Percentiles rank a stretch among this genome's conserved stretches.
phyloP scores from a whole-genome alignment of 2,888 invertebrate species.

The Tetragonula carbonaria region DNA sequence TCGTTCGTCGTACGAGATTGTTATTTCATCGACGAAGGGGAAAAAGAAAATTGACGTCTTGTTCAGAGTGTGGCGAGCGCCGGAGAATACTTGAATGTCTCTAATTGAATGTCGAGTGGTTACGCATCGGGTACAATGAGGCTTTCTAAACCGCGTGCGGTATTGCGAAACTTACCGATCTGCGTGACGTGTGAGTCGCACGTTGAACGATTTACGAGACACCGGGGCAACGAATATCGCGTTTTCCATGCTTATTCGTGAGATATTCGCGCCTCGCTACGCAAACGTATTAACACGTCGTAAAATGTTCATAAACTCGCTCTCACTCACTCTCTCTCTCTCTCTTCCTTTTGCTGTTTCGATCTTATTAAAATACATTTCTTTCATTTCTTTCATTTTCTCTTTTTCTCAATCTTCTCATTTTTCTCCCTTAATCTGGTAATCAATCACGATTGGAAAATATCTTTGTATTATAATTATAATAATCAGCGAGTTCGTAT shows the following conservation, averaged over 20 bases:
- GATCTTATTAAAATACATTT: background rate
- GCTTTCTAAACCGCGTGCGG: background rate
- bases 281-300: background rate
- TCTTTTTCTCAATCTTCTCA: too few species aligned
- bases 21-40: background rate
- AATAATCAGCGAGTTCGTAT: too few species aligned
- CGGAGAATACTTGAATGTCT: conserved; percentile 6
- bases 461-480: too few species aligned
- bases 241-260: conserved; percentile 16
- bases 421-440: too few species aligned
- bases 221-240: conserved; percentile 6
- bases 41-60: conserved; percentile 31
- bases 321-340: background rate
- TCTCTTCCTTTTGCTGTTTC: too few species aligned
- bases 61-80: background rate
- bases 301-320: conserved; percentile 9
- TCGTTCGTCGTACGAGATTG: conserved; percentile 20
- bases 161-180: conserved; percentile 26
- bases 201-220: conserved; percentile 32
- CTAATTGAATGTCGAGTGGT: conserved; percentile 22
- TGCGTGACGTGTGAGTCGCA: conserved; percentile 8
- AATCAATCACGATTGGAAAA: too few species aligned
- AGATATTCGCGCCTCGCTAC: background rate
- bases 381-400: too few species aligned
- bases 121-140: conserved; percentile 28